phyloP scores from a whole-genome alignment of 37 sponge, comb jelly and placozoan species.

The Diacarnus erythraeanus region DNA sequence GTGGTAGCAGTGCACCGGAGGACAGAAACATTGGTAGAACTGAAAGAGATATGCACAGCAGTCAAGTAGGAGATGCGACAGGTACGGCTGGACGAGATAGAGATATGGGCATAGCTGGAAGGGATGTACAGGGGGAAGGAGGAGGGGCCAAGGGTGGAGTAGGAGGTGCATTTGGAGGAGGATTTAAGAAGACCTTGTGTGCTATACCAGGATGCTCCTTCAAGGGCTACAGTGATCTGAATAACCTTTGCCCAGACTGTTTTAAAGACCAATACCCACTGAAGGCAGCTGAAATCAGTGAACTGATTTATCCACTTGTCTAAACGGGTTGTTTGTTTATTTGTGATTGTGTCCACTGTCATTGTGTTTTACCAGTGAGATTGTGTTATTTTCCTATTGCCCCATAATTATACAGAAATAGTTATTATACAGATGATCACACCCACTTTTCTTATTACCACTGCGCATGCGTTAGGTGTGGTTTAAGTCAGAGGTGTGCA shows the following conservation, averaged over 20 bases:
- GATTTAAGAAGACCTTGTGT: slow-evolving; percentile 32
- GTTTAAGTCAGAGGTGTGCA: background rate
- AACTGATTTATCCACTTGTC: background rate
- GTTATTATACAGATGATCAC: background rate
- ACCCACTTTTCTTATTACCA: too few relatives aligned
- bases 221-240: slow-evolving; percentile 8
- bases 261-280: slow-evolving; percentile 9
- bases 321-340: background rate
- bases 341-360: too few relatives aligned
- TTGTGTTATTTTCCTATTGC: too few relatives aligned
- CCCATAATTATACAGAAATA: too few relatives aligned
- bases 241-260: slow-evolving; percentile 24
- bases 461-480: too few relatives aligned
- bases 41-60: background rate
- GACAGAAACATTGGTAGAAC: background rate
- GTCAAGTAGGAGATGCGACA: too few relatives aligned
- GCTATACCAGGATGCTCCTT: slow-evolving; percentile 43
- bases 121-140: background rate
- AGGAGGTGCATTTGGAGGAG: slow-evolving; percentile 3
- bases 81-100: too few relatives aligned
- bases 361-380: too few relatives aligned
- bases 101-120: background rate
- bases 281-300: background rate
- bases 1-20: background rate
- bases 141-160: background rate